Conservation (phyloP, 2,888 invertebrate species). For the Anodontia alba region DNA sequence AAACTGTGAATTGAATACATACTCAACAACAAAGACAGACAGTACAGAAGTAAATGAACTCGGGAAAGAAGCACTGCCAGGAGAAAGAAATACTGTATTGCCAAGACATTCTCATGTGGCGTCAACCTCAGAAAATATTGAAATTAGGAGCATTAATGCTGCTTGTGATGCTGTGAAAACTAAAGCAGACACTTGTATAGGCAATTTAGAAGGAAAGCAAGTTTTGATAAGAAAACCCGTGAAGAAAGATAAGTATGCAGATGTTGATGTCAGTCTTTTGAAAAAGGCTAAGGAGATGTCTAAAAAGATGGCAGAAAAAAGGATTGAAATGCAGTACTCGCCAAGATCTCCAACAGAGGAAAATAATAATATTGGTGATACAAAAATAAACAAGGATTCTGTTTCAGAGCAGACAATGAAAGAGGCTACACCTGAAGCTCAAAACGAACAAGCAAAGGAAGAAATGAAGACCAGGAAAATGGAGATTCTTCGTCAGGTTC, state of each 20-base stretch:
- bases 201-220: neutral
- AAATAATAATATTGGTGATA: neutral
- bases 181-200: too few species aligned
- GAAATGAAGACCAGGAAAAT: constrained; percentile 35
- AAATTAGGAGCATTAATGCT: too few species aligned
- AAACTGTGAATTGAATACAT: too few species aligned
- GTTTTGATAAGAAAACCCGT: neutral
- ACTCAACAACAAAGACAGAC: too few species aligned
- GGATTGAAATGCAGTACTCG: neutral
- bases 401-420: neutral
- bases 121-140: too few species aligned
- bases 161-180: too few species aligned
- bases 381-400: neutral
- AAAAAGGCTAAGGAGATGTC: constrained; percentile 54
- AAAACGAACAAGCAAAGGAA: neutral
- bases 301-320: constrained; percentile 50
- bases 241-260: constrained; percentile 31
- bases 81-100: too few species aligned
- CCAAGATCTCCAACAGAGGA: neutral
- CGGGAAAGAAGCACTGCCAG: too few species aligned
- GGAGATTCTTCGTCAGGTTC: constrained; percentile 47
- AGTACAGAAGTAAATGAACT: too few species aligned
- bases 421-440: neutral
- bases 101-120: too few species aligned
- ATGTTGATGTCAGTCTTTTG: constrained; percentile 48